Evolutionary conservation across 2,113 vertebrate genomes (phyloP).

Genomic region (Glareola pratincola): DNA sequence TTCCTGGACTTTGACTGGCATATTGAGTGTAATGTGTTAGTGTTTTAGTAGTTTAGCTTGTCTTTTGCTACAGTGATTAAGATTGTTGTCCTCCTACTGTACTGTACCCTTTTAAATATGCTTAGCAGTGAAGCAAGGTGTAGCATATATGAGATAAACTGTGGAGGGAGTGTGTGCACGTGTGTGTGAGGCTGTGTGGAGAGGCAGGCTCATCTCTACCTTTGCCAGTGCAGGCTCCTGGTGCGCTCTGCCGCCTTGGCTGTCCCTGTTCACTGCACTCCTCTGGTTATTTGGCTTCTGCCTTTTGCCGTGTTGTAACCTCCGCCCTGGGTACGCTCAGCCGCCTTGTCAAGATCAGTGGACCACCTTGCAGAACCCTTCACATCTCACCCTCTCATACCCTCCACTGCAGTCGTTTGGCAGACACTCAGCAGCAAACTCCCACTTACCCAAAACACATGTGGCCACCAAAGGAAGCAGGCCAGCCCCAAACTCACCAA

Average conservation of each 20-base stretch:
- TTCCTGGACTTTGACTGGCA: neutral
- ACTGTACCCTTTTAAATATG: neutral
- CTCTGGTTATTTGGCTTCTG: neutral
- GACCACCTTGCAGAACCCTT: neutral
- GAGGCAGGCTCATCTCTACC: neutral
- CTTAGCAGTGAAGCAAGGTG: neutral
- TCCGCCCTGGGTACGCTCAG: rapidly evolving
- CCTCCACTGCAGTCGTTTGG: neutral
- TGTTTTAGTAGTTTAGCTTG: neutral
- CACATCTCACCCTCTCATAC: neutral
- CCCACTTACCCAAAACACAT: neutral
- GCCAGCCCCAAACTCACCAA: neutral
- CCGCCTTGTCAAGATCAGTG: neutral
- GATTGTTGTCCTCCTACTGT: neutral
- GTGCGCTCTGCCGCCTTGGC: neutral
- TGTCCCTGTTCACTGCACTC: neutral
- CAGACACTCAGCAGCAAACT: rapidly evolving
- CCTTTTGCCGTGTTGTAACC: neutral
- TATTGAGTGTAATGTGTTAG: neutral
- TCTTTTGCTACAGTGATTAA: neutral
- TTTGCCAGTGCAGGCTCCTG: neutral
- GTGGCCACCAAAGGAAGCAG: neutral
- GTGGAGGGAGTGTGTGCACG: rapidly evolving
- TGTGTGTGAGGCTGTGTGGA: neutral
- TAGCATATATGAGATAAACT: neutral